Conservation (phyloP, 2,113 vertebrate species). For the Danionella cerebrum region DNA sequence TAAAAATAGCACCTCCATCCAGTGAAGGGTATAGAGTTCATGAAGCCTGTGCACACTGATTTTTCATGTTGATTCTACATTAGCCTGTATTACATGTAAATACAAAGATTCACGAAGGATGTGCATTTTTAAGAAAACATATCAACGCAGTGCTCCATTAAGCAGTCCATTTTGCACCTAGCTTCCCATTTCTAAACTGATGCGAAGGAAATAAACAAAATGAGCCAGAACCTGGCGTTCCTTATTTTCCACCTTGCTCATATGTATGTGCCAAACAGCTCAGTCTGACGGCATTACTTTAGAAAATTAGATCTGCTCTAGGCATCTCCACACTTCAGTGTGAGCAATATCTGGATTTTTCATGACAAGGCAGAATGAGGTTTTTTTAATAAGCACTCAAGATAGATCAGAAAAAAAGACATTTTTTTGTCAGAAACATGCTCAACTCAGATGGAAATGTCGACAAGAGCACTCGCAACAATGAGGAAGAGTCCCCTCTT, state of each 20-base stretch:
- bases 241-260: conserved; percentile 32
- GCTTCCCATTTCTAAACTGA: conserved; percentile 16
- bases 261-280: conserved; percentile 31
- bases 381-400: neutral
- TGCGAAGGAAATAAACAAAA: conserved; percentile 13
- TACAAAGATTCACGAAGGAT: too few relatives aligned
- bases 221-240: neutral
- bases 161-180: conserved; percentile 18
- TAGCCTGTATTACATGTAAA: neutral
- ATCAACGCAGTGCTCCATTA: conserved; percentile 17
- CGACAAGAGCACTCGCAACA: too few relatives aligned
- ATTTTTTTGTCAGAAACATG: neutral
- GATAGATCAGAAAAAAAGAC: neutral
- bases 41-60: conserved; percentile 47
- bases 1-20: conserved; percentile 47
- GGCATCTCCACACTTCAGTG: conserved; percentile 4
- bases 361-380: conserved; percentile 21
- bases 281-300: conserved; percentile 42
- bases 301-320: conserved; percentile 35
- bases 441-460: too few relatives aligned
- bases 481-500: too few relatives aligned
- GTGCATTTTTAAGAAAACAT: conserved; percentile 14
- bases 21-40: conserved; percentile 39
- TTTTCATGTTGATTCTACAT: neutral
- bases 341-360: conserved; percentile 29